phyloP scores from a whole-genome alignment of 2,888 invertebrate genomes.

The Girardia tigrina region DNA sequence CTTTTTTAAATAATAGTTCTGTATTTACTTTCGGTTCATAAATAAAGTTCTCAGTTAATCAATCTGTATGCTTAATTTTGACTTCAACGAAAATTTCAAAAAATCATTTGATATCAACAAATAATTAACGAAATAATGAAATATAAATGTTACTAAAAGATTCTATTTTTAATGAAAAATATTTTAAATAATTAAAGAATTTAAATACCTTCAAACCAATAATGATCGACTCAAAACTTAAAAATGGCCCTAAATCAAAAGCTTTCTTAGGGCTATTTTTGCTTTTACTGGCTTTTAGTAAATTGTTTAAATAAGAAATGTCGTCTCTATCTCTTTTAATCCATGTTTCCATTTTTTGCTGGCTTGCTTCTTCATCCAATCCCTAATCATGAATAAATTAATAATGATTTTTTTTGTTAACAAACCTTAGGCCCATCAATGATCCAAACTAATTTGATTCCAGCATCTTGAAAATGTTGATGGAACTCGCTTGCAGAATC shows the following conservation, averaged over 20 bases:
- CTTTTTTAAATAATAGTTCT: no score
- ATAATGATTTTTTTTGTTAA: not conserved
- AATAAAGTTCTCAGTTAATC: no score
- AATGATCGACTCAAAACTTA: not conserved
- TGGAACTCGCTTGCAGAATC: not conserved
- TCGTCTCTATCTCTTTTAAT: constrained; percentile 15
- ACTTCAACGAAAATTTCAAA: no score
- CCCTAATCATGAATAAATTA: not conserved
- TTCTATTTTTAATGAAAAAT: no score
- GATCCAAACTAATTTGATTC: not conserved
- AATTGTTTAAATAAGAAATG: not conserved
- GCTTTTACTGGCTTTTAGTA: not conserved
- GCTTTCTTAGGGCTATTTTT: not conserved
- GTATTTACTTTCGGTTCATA: no score
- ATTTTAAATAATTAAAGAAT: no score
- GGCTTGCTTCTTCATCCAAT: not conserved
- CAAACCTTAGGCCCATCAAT: not conserved
- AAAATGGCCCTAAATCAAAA: not conserved
- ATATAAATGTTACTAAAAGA: no score
- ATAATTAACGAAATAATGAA: no score
- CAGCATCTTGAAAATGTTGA: not conserved
- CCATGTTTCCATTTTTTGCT: not conserved
- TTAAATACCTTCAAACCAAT: not conserved
- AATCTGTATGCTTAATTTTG: no score
- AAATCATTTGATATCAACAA: no score